Base-by-base conservation (phyloP, 2,797 vertebrate species). In the Poliocrania exsul region DNA sequence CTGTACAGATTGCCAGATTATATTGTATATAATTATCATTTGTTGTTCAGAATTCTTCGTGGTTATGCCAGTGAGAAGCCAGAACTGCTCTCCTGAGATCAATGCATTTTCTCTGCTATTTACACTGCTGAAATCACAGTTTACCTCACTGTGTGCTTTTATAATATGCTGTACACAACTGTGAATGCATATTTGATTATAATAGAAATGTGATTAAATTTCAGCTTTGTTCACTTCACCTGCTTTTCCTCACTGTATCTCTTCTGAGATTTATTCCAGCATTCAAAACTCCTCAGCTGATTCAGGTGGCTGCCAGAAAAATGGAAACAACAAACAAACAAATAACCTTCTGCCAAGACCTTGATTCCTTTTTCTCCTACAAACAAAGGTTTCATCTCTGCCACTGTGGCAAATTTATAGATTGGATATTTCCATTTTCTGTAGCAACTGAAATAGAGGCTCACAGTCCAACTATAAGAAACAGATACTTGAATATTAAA, bases 131-230 rank as follows among this genome's bases (percentile, higher is more conserved):
- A 95, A 96, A 90, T 78, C 42, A 75, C 62, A 91, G 83, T 95
- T 94, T 91, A 94, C 72, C 87, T 86, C 57, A 25, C 86, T 93
- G 73, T 95, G 60, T 93, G 47, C 78, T 93, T 96, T 92, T 88
- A 66, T 96, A 96, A 92, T 88, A 75, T 67, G 89, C 70, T 78
- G 82, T 69, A 86, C 85, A 84, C 85, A 86, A 96, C 92, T 93
- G 85, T 94, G 94, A 95, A 94, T 96, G 69, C 61, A 15, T 95
- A 91, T 91, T 91, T 95, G 87, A 96, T 97, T 95, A 69, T 87
- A 94, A 95, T 85, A 92, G 90, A 93, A 95, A 91, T 90, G 89
- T 93, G 95, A 96, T 97, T 96, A 96, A 93, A 96, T 90, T 93
- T 91, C 62, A 92, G 85, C 87, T 96, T 94, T 94, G 92, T 93